Evolutionary conservation across 2,888 invertebrate species (phyloP).

Genomic region (Synanthedon andrenaeformis): DNA sequence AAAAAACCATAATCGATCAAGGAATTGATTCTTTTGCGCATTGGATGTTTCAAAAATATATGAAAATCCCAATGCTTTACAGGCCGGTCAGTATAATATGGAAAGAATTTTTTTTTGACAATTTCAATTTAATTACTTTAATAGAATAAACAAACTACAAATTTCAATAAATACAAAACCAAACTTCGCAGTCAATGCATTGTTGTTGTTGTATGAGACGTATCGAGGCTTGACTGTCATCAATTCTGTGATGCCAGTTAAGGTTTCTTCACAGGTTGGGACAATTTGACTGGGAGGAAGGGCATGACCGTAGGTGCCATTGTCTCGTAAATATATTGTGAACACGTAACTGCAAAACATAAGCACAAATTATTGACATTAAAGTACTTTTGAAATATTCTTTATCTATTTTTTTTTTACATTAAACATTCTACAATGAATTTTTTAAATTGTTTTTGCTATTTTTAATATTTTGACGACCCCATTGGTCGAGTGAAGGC

Average conservation of each 20-base stretch:
- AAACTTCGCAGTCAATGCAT: neutral
- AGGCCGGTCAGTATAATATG: too few species aligned
- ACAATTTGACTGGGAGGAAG: conserved; percentile 75
- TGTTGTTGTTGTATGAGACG: conserved; percentile 7
- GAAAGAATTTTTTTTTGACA: neutral
- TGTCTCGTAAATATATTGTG: conserved; percentile 69
- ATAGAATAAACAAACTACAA: neutral
- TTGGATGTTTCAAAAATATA: too few species aligned
- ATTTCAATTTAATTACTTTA: neutral
- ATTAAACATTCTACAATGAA: too few species aligned
- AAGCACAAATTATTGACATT: too few species aligned
- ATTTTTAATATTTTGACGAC: too few species aligned
- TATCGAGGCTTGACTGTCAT: conserved; percentile 34
- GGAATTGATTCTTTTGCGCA: too few species aligned
- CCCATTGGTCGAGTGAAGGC: too few species aligned
- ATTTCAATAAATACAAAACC: neutral
- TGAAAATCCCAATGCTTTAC: too few species aligned
- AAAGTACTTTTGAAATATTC: neutral
- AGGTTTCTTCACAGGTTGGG: conserved; percentile 70
- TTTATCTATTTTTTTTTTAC: too few species aligned
- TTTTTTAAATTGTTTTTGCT: too few species aligned
- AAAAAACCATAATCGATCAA: too few species aligned
- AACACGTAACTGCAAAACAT: conserved; percentile 30
- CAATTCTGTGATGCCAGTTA: conserved; percentile 64
- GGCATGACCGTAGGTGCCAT: conserved; percentile 75